A percentile compares a stretch with the other conserved stretches of the same genome.
Conservation (phyloP, 2,113 vertebrate genomes). For the Aix galericulata region DNA sequence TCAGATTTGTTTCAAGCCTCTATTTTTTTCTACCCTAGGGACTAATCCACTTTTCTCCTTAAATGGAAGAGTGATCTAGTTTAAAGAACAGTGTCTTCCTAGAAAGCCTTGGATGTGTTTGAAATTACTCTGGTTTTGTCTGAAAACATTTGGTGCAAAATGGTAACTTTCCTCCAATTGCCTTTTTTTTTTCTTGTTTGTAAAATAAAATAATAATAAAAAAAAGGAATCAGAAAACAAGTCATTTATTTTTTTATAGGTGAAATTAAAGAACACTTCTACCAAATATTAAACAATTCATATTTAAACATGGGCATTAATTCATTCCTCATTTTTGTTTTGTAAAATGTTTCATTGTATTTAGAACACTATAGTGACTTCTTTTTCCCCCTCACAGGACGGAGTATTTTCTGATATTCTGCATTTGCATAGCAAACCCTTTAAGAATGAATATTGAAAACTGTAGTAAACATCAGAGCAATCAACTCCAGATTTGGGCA, state of each 20-base stretch:
- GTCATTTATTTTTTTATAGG: not conserved
- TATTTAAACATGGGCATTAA: not conserved
- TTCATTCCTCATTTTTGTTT: not conserved
- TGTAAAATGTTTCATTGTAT: not conserved
- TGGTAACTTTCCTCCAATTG: not conserved
- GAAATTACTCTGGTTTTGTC: not conserved
- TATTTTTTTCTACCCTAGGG: not conserved
- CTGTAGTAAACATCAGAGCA: accelerated
- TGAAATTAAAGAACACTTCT: not conserved
- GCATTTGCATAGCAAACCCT: not conserved
- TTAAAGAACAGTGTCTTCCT: not conserved
- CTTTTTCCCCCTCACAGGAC: not conserved
- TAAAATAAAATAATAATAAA: too few relatives aligned
- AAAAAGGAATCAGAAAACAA: not conserved
- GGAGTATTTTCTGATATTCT: not conserved
- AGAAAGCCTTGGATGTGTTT: not conserved
- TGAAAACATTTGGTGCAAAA: not conserved
- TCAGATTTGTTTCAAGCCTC: not conserved
- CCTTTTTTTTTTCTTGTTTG: too few relatives aligned
- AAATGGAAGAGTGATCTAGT: not conserved
- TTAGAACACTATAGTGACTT: not conserved
- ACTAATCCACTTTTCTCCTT: not conserved
- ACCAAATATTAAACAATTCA: not conserved
- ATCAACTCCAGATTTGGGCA: accelerated
- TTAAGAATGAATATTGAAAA: not conserved